Percentiles rank a stretch among this genome's conserved stretches.
Conservation (phyloP, 23 tunicate species). For the Trididemnum clinides region DNA sequence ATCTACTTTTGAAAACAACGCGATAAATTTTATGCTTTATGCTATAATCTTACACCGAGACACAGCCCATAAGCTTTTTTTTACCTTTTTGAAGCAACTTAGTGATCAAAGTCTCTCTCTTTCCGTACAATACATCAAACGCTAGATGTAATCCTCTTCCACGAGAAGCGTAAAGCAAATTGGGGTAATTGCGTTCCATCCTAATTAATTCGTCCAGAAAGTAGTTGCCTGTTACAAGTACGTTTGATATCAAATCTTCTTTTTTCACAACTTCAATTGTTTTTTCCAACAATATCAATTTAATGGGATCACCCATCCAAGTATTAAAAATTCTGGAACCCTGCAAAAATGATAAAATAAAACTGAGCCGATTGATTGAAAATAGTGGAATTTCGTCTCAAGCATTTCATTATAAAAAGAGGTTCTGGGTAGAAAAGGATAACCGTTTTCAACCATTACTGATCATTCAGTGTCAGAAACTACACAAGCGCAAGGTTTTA, state of each 20-base stretch:
- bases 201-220: constrained; percentile 30
- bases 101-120: neutral
- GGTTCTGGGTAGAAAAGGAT: too few species aligned
- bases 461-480: too few species aligned
- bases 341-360: neutral
- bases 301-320: constrained; percentile 82
- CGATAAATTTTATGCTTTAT: too few species aligned
- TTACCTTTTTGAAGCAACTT: constrained; percentile 48
- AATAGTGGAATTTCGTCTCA: too few species aligned
- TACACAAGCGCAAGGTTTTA: too few species aligned
- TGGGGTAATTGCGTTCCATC: constrained; percentile 34
- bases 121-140: constrained; percentile 5
- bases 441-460: too few species aligned
- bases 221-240: constrained; percentile 22
- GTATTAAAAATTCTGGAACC: constrained; percentile 60
- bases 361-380: too few species aligned
- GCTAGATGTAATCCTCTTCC: constrained; percentile 58
- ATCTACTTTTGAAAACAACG: too few species aligned
- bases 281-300: constrained; percentile 52
- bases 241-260: constrained; percentile 18
- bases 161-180: constrained; percentile 1
- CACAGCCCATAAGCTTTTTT: too few species aligned
- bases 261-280: constrained; percentile 23
- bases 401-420: too few species aligned
- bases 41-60: too few species aligned